phyloP scores from a whole-genome alignment of 2,113 vertebrate species.

The Tor tambroides region DNA sequence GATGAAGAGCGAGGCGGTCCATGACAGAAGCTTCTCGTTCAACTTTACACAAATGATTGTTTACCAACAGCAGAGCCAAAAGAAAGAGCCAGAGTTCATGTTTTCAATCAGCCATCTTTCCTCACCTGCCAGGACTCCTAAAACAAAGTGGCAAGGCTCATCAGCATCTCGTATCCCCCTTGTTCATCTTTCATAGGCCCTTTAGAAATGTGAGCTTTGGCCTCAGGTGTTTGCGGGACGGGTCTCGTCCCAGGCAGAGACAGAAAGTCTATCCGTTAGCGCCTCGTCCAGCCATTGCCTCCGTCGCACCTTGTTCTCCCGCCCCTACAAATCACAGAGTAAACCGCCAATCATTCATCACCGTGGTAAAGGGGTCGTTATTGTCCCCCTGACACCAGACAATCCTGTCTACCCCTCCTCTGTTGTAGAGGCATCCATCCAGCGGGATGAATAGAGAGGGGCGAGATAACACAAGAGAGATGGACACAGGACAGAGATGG shows the following conservation, averaged over 20 bases:
- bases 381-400: constrained; percentile 44
- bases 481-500: constrained; percentile 45
- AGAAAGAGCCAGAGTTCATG: not conserved
- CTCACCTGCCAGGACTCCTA: constrained; percentile 7
- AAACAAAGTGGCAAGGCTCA: constrained; percentile 32
- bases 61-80: not conserved
- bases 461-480: constrained; percentile 43
- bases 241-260: constrained; percentile 41
- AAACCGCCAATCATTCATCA: constrained; percentile 57
- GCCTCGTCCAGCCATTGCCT: constrained; percentile 44
- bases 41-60: not conserved
- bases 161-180: constrained; percentile 12
- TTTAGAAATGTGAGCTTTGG: constrained; percentile 37
- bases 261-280: constrained; percentile 55
- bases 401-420: constrained; percentile 38
- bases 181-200: constrained; percentile 49
- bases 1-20: not conserved
- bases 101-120: not conserved
- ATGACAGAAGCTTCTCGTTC: not conserved
- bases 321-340: constrained; percentile 49
- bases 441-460: constrained; percentile 35
- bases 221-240: constrained; percentile 31
- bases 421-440: constrained; percentile 54
- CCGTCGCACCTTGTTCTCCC: constrained; percentile 41
- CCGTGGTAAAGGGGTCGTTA: constrained; percentile 53